A percentile compares a stretch with the other conserved stretches of the same genome.
These are phyloP conservation scores for Erithacus rubecula DNA, from an alignment of 2,797 vertebrate genomes.

Conservation along the genomic window DNA sequence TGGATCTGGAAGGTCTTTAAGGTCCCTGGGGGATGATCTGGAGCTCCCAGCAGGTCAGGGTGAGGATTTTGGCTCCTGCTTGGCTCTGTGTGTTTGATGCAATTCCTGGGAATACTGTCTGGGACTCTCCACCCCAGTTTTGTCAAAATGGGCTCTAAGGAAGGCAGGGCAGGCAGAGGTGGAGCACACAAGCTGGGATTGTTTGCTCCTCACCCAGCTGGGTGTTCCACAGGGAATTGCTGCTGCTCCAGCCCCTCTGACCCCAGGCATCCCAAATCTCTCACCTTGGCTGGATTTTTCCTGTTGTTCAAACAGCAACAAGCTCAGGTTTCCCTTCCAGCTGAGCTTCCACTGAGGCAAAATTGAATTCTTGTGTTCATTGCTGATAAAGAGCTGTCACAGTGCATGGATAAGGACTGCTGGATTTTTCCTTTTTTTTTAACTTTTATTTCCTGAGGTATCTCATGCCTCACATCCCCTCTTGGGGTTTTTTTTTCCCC, in stretches of 20 bases:
- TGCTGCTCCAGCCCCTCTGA: background rate
- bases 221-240: background rate
- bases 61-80: background rate
- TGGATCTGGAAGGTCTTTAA: background rate
- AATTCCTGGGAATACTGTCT: background rate
- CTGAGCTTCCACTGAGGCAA: background rate
- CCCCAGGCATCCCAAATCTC: background rate
- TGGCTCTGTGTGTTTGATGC: background rate
- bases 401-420: background rate
- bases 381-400: slow-evolving; percentile 4
- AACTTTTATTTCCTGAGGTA: background rate
- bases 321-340: background rate
- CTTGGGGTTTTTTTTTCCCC: background rate
- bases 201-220: background rate
- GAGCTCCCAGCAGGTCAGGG: background rate
- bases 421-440: background rate
- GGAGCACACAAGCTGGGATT: background rate
- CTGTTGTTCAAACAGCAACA: background rate
- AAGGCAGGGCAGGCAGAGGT: background rate
- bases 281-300: background rate
- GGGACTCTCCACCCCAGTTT: background rate
- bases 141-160: background rate
- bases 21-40: background rate
- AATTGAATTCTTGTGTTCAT: background rate
- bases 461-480: background rate